Evolutionary conservation across 2,797 vertebrate genomes (phyloP), one percentile per base, ranked within the genome.

Genomic region (Heterohyrax brucei): DNA sequence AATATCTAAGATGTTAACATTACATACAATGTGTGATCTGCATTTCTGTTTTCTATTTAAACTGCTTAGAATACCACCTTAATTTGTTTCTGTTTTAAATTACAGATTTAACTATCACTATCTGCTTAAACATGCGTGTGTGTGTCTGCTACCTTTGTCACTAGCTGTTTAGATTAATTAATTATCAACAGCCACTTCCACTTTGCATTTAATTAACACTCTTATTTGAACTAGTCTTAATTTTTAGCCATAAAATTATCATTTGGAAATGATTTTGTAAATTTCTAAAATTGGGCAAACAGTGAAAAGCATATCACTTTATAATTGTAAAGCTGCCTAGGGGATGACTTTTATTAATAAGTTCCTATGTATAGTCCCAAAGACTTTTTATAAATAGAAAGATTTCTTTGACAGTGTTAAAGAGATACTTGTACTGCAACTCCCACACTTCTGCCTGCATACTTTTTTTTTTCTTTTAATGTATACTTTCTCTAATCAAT

Each of bases 21-120:
- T 5, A 10, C 18, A 56, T 56, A 56, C 53, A 56, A 56, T 86
- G 3, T 92, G 3, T 62, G 62, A 10, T 16, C 50, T 83, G 2
- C 70, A 7, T 70, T 61, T 30, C 12, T 48, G 16, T 85, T 95
- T 80, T 91, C 14, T 85, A 9, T 70, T 88, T 89, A 68, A 81
- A 5, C 0, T 10, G 4, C 7, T 81, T 48, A 88, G 3, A 76
- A 72, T 0, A 61, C 28, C 7, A n/a, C 28, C 4, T 78, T 59
- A 44, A 12, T 28, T 76, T 59, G 59, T 18, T 5, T 77, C 44
- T 61, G 10, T 44, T 48, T 82, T 83, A 82, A 77, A 28, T 24
- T 73, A 56, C 8, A 72, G 33, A 64, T 28, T 76, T 59, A 64
- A 28, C 18, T 5, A 62, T 88, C 14, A 9, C 2, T 33, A 33